Percentiles rank a stretch among this genome's conserved stretches.
phyloP scores from a whole-genome alignment of 2,113 vertebrate species.

The Acanthochromis polyacanthus region DNA sequence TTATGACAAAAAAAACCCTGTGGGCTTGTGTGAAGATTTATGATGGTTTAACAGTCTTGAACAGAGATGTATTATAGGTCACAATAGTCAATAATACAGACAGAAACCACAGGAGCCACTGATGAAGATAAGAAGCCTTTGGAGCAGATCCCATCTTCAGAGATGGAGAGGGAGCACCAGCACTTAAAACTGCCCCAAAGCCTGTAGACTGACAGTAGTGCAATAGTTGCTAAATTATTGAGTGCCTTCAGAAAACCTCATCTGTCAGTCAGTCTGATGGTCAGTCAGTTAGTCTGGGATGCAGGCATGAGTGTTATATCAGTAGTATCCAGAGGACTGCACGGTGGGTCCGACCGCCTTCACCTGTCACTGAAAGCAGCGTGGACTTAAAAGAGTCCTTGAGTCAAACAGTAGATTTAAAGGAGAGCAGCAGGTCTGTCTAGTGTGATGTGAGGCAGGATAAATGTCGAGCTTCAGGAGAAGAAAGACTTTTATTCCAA shows the following conservation, averaged over 20 bases:
- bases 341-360: slow-evolving; percentile 40
- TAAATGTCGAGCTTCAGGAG: slow-evolving; percentile 55
- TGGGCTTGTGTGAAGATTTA: slow-evolving; percentile 45
- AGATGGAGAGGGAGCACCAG: slow-evolving; percentile 40
- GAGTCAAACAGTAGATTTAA: slow-evolving; percentile 41
- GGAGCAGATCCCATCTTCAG: slow-evolving; percentile 55
- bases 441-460: slow-evolving; percentile 42
- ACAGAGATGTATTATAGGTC: slow-evolving; percentile 65
- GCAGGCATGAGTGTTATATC: slow-evolving; percentile 43
- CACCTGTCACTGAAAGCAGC: slow-evolving; percentile 60
- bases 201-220: slow-evolving; percentile 49
- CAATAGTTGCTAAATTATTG: slow-evolving; percentile 78
- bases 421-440: slow-evolving; percentile 38
- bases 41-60: slow-evolving; percentile 51
- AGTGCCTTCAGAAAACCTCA: slow-evolving; percentile 68
- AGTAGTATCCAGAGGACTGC: slow-evolving; percentile 25
- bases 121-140: slow-evolving; percentile 74
- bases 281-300: slow-evolving; percentile 49
- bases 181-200: slow-evolving; percentile 44
- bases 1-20: slow-evolving; percentile 46
- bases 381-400: slow-evolving; percentile 57
- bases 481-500: slow-evolving; percentile 34
- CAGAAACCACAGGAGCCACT: slow-evolving; percentile 64
- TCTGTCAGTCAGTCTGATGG: slow-evolving; percentile 63
- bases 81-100: slow-evolving; percentile 64